Evolutionary conservation across 2,797 vertebrate genomes (phyloP), one percentile per base, ranked within the genome.

Genomic region (Bradypus variegatus): DNA sequence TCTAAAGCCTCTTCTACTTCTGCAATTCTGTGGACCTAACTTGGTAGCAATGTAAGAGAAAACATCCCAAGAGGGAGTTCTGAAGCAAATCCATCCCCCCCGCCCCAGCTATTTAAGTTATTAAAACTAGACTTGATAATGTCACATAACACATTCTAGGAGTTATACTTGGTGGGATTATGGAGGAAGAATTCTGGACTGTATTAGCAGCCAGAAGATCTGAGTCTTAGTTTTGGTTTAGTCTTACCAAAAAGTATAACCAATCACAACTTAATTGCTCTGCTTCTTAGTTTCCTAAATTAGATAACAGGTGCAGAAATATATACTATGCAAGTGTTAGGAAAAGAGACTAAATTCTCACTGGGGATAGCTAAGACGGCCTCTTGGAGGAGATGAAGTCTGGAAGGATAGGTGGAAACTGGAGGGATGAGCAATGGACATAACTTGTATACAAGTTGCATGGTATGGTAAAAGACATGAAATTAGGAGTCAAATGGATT

Each of bases 301-400:
- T 69, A 89, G 27, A 60, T 55, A 91, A 93, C 89, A 89, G 38
- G 73, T 41, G 21, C 15, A 91, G 90, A 91, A 94, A 75, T 70
- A 86, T 31, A 76, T 31, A 80, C 45, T 69, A n/a, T 23, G 11
- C 21, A 86, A 89, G 11, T 38, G 23, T 12, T 64, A 50, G 33
- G 72, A 55, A 58, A 86, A 84, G 50, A 76, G 53, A 76, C 19
- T 67, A 53, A n/a, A 53, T 87, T 72, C 73, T 93, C 38, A 72
- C 41, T 81, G 83, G 60, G 27, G 38, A 77, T 21, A 73, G 60
- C n/a, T 89, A 80, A 36, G 64, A 84, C 62, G 41, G 69, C 31
- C 58, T 67, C 48, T 55, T 76, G 10, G 81, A 25, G 31, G 76
- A 90, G 58, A 36, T 31, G 67, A 58, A 45, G 31, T 45, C 14